A percentile compares a stretch with the other conserved stretches of the same genome.
Conservation (phyloP, 1,140 invertebrate species). For the Aphelenchoides fujianensis region DNA sequence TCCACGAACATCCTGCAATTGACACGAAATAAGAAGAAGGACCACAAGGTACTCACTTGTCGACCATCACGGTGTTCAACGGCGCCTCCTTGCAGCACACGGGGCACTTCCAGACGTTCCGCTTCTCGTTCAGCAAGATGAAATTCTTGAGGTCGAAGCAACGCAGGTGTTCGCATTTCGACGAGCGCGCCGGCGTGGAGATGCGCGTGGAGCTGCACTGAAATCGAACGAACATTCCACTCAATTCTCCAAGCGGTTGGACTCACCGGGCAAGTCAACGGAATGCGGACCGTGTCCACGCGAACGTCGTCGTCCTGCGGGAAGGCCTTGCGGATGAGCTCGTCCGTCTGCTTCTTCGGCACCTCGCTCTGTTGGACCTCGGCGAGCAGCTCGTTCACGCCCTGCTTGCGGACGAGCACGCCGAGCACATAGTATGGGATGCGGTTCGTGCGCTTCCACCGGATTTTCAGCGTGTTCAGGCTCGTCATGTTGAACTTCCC, state of each 20-base stretch:
- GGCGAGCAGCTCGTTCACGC: neutral
- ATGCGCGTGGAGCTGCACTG: neutral
- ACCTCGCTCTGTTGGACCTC: neutral
- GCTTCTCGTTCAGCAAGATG: conserved; percentile 13
- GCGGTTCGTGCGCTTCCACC: neutral
- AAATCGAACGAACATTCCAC: neutral
- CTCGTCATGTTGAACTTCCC: neutral
- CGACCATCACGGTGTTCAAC: neutral
- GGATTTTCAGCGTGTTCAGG: neutral
- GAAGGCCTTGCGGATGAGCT: neutral
- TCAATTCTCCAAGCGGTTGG: neutral
- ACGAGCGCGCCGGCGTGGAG: conserved; percentile 5
- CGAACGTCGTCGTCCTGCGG: conserved; percentile 8
- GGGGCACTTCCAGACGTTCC: conserved; percentile 14
- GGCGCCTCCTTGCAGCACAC: neutral
- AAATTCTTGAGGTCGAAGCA: conserved; percentile 24
- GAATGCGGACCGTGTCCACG: neutral
- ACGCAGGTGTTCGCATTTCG: conserved; percentile 8
- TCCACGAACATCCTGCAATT: neutral
- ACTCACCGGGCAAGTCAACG: conserved; percentile 8
- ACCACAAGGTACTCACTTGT: neutral
- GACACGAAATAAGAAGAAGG: neutral
- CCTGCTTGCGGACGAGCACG: neutral
- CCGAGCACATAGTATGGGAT: neutral
- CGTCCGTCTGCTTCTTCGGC: neutral